Conservation (phyloP, 2,113 vertebrate species). For the Lagopus leucura region DNA sequence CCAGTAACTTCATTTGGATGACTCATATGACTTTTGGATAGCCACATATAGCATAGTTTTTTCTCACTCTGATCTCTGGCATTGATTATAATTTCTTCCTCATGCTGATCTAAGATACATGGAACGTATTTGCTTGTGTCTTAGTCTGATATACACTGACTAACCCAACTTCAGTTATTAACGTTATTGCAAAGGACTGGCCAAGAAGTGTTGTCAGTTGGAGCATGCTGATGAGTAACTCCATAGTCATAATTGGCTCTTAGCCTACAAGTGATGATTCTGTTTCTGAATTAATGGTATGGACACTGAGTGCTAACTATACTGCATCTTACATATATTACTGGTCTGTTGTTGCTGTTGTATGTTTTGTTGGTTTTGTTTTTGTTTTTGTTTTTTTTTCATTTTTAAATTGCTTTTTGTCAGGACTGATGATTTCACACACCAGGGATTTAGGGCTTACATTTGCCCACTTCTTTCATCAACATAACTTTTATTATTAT, state of each 20-base stretch:
- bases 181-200: not conserved
- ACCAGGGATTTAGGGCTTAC: not conserved
- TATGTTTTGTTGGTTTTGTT: no score
- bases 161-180: not conserved
- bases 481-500: not conserved
- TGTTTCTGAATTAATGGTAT: not conserved
- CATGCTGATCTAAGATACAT: not conserved
- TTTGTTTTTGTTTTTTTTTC: not conserved
- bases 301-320: conserved; percentile 27
- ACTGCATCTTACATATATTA: conserved; percentile 3
- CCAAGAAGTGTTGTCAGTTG: not conserved
- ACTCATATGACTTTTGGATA: not conserved
- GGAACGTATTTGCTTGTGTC: not conserved
- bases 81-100: not conserved
- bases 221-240: not conserved
- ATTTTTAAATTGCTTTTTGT: conserved; percentile 45
- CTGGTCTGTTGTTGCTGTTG: not conserved
- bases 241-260: conserved; percentile 2
- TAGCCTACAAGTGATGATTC: not conserved
- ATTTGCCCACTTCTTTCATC: not conserved
- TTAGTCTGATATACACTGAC: not conserved
- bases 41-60: not conserved
- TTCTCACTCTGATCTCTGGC: not conserved
- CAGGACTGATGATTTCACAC: not conserved
- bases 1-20: not conserved